These are phyloP conservation scores for Nebria ingens DNA, from an alignment of 1,140 invertebrate genomes.

Conservation along the genomic window DNA sequence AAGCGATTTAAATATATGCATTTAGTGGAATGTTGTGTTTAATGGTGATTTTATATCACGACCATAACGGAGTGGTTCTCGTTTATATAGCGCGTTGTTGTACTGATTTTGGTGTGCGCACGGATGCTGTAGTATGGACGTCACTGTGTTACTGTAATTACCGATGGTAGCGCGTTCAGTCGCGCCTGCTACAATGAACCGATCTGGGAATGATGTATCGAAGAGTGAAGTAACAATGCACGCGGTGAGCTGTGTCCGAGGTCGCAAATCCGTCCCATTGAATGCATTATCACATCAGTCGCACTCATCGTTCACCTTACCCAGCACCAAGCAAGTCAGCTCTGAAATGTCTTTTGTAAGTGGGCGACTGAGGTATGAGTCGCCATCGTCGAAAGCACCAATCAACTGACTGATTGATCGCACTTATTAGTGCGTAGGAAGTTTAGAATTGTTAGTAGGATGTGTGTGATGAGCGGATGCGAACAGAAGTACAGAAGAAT, in stretches of 20 bases:
- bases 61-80: too few relatives aligned
- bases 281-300: neutral
- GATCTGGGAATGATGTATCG: neutral
- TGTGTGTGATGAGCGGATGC: too few relatives aligned
- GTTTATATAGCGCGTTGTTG: too few relatives aligned
- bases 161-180: neutral
- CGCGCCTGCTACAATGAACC: neutral
- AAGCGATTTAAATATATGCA: too few relatives aligned
- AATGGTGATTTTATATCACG: too few relatives aligned
- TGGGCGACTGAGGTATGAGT: too few relatives aligned
- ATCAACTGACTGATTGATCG: neutral
- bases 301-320: neutral
- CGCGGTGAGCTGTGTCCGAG: neutral
- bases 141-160: neutral
- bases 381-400: neutral
- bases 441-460: neutral
- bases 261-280: neutral
- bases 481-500: too few relatives aligned
- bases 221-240: neutral
- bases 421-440: neutral
- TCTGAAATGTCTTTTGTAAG: too few relatives aligned
- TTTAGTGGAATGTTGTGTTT: too few relatives aligned
- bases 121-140: neutral
- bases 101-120: neutral
- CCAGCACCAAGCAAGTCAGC: too few relatives aligned